A percentile compares a stretch with the other conserved stretches of the same genome.
Evolutionary conservation across 2,888 invertebrate species (phyloP).

Genomic region (Pammene aurita): DNA sequence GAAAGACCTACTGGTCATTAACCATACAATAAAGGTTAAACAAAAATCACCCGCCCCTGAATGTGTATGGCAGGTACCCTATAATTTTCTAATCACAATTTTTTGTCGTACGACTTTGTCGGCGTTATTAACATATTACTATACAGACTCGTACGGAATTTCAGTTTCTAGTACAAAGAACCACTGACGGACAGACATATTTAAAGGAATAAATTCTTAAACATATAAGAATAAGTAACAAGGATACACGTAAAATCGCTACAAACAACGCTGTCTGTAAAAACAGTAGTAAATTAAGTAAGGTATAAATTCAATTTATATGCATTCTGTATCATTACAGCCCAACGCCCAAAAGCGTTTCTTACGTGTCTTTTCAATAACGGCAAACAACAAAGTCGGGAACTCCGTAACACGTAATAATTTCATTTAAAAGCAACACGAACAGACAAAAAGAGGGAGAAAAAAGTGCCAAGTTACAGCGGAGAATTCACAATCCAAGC

Average conservation of each 20-base stretch:
- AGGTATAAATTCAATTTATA: conserved; percentile 46
- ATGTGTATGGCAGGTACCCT: too few relatives aligned
- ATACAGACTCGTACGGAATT: too few relatives aligned
- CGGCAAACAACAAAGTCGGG: conserved; percentile 48
- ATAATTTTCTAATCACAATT: too few relatives aligned
- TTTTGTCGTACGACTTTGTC: too few relatives aligned
- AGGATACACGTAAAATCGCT: background rate
- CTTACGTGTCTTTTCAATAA: conserved; percentile 54
- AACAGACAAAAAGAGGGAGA: conserved; percentile 54
- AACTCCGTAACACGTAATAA: conserved; percentile 51
- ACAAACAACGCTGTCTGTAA: conserved; percentile 5
- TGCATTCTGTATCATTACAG: conserved; percentile 46
- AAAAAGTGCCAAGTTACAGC: conserved; percentile 58
- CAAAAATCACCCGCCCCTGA: too few relatives aligned
- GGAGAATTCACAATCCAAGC: conserved; percentile 50
- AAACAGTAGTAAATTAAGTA: conserved; percentile 40
- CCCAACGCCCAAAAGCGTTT: conserved; percentile 47
- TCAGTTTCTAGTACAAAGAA: too few relatives aligned
- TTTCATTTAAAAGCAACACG: conserved; percentile 52
- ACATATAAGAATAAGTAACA: too few relatives aligned
- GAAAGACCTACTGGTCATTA: too few relatives aligned
- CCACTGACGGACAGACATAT: too few relatives aligned
- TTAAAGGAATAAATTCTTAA: too few relatives aligned
- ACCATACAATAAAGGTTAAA: too few relatives aligned
- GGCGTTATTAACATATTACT: too few relatives aligned